These are phyloP conservation scores for Drosophila tanythrix DNA, from an alignment of 2,888 invertebrate species.

Conservation along the genomic window DNA sequence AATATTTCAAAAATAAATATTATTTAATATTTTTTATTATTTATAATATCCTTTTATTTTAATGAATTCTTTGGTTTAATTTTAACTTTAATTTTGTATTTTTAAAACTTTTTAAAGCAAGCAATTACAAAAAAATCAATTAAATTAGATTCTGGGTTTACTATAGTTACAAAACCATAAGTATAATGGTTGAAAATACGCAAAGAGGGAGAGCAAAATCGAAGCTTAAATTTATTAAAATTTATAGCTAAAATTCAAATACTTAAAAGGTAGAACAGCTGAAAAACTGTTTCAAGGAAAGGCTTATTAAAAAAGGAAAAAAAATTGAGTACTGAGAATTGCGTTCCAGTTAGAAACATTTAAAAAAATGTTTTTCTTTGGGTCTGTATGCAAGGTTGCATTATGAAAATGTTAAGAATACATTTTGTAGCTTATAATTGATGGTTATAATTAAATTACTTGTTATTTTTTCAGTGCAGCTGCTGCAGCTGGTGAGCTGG, in stretches of 20 bases:
- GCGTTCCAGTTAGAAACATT: not conserved
- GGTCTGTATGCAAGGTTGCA: not conserved
- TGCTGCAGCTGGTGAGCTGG: slow-evolving; percentile 22
- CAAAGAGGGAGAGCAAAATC: not conserved
- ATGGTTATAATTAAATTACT: not conserved
- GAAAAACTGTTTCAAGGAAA: not conserved
- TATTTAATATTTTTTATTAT: not conserved
- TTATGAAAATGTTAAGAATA: not conserved
- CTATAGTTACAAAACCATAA: not conserved
- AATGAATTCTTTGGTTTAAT: not conserved
- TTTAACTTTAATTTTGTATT: not conserved
- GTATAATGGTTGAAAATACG: not conserved
- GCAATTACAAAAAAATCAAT: too few relatives aligned
- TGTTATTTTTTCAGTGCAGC: slow-evolving; percentile 6
- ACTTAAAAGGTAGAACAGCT: too few relatives aligned
- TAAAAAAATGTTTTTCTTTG: too few relatives aligned
- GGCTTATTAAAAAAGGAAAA: not conserved
- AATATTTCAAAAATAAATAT: too few relatives aligned
- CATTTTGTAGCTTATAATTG: not conserved
- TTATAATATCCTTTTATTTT: fast-evolving
- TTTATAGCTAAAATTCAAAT: fast-evolving
- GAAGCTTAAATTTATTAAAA: not conserved
- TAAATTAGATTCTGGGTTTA: not conserved
- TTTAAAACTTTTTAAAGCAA: not conserved
- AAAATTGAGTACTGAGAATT: fast-evolving